A percentile compares a stretch with the other conserved stretches of the same genome.
Evolutionary conservation across 2,888 invertebrate species (phyloP).

Genomic region (Melinopterus prodromus): DNA sequence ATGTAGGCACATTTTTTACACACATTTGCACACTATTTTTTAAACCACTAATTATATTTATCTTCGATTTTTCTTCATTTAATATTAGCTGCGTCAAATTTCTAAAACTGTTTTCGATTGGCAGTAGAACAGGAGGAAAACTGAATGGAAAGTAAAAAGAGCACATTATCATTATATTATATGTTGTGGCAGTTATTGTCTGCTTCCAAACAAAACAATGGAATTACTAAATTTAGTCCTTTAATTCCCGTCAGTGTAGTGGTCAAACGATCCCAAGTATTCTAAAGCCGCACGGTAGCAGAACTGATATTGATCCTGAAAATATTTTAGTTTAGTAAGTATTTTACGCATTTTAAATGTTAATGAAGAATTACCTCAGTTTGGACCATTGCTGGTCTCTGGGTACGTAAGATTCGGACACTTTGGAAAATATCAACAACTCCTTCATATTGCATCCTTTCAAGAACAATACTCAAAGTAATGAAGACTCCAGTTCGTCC

Average conservation of each 20-base stretch:
- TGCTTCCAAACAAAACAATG: conserved; percentile 42
- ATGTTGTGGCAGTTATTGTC: conserved; percentile 55
- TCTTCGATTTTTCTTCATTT: conserved; percentile 33
- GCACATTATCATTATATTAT: conserved; percentile 39
- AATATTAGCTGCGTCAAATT: conserved; percentile 43
- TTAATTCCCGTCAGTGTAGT: conserved; percentile 82
- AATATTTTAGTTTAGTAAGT: conserved; percentile 24
- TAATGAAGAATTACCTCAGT: conserved; percentile 80
- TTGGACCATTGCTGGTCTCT: conserved; percentile 99
- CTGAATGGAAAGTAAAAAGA: conserved; percentile 40
- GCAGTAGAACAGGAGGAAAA: conserved; percentile 50
- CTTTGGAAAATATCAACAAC: conserved; percentile 99
- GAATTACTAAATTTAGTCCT: conserved; percentile 32
- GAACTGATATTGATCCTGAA: conserved; percentile 98
- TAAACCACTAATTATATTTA: conserved; percentile 41
- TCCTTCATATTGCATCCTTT: conserved; percentile 98
- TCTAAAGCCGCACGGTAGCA: conserved; percentile 99
- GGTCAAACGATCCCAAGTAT: conserved; percentile 97
- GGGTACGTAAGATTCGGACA: conserved; percentile 96
- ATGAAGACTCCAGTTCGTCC: conserved; percentile 99
- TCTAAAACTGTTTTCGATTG: conserved; percentile 46
- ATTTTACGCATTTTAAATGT: conserved; percentile 7
- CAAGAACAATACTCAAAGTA: conserved; percentile 95
- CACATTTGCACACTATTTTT: conserved; percentile 55
- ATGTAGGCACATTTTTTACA: conserved; percentile 59